Percentiles rank a stretch among this genome's conserved stretches.
phyloP scores from a whole-genome alignment of 2,113 vertebrate genomes.

The Alectura lathami region DNA sequence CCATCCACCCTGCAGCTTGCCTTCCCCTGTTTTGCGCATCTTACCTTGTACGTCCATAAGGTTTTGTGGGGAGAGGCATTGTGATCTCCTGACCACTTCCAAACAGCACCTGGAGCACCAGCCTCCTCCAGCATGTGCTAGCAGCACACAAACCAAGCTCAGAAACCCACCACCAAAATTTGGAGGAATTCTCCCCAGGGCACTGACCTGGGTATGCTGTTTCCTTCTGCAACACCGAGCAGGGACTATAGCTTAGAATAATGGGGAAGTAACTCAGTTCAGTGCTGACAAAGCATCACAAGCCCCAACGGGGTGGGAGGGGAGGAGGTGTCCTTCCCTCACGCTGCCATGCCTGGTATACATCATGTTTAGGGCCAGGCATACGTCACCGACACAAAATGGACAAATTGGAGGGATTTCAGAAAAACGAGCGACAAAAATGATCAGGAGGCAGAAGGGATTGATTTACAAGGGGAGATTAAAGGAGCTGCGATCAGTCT shows the following conservation, averaged over 20 bases:
- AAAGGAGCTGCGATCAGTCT: constrained; percentile 8
- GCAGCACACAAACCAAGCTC: neutral
- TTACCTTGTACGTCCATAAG: fast-evolving
- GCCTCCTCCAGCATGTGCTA: neutral
- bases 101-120: fast-evolving
- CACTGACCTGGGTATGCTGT: constrained; percentile 67
- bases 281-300: constrained; percentile 71
- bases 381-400: constrained; percentile 56
- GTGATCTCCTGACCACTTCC: neutral
- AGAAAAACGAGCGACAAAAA: constrained; percentile 52
- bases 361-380: constrained; percentile 68
- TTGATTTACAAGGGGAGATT: constrained; percentile 59
- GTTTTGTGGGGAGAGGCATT: neutral
- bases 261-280: constrained; percentile 72
- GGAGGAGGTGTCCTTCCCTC: constrained; percentile 69
- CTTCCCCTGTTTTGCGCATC: neutral
- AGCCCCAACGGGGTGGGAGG: constrained; percentile 64
- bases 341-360: constrained; percentile 61
- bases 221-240: constrained; percentile 70
- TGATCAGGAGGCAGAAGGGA: constrained; percentile 38
- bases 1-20: neutral
- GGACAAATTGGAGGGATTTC: constrained; percentile 68
- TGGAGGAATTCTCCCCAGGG: constrained; percentile 56
- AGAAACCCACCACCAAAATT: constrained; percentile 1
- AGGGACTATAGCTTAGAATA: constrained; percentile 70